Conservation (phyloP, 2,113 vertebrate genomes). For the Brevimyrus niger region DNA sequence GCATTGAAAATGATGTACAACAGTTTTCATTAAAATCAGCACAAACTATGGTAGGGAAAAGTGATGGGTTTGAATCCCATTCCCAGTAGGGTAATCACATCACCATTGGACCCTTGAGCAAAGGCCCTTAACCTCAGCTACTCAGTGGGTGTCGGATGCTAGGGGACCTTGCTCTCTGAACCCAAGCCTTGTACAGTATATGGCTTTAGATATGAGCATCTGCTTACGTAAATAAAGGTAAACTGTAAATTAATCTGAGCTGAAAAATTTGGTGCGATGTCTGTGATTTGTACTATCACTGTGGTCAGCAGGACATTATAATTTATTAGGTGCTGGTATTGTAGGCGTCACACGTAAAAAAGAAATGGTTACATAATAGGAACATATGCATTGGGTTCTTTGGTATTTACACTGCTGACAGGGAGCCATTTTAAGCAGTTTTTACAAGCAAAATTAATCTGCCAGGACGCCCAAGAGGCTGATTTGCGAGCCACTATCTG, state of each 20-base stretch:
- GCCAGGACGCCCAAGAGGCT: conserved; percentile 42
- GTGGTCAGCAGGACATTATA: background rate
- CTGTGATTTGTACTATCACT: background rate
- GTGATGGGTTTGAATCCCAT: background rate
- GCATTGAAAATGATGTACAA: background rate
- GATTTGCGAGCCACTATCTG: conserved; percentile 59
- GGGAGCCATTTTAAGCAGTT: conserved; percentile 34
- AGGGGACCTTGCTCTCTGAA: background rate
- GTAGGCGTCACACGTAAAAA: background rate
- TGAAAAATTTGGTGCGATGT: background rate
- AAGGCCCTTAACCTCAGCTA: background rate
- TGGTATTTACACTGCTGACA: conserved; percentile 48
- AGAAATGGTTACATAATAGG: conserved; percentile 15
- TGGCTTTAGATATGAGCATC: background rate
- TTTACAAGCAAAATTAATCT: conserved; percentile 37
- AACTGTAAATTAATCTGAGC: background rate
- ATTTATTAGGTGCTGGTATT: background rate
- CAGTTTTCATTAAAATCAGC: background rate
- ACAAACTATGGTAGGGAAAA: background rate
- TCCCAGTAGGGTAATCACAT: background rate
- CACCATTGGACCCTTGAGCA: background rate
- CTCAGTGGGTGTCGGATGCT: background rate
- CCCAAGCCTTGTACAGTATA: background rate
- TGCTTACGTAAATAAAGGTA: background rate
- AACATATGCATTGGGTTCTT: conserved; percentile 13